Conservation (phyloP, 2,797 vertebrate species). For the Phoxinus dragarum region DNA sequence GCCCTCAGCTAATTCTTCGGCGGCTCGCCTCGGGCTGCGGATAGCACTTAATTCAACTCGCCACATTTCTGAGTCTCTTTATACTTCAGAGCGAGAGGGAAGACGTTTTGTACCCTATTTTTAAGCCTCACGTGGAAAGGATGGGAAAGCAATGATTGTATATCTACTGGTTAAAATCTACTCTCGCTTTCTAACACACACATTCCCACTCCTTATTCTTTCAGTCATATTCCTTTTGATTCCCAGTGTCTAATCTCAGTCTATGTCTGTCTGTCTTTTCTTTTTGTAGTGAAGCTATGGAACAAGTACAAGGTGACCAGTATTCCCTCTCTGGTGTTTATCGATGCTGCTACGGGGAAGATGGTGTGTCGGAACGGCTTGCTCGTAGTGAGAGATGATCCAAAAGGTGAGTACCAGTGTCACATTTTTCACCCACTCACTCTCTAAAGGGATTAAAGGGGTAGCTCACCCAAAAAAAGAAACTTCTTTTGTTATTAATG, state of each 20-base stretch:
- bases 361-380: slow-evolving; percentile 95
- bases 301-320: slow-evolving; percentile 99
- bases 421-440: background rate
- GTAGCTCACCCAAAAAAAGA: background rate
- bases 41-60: slow-evolving; percentile 54
- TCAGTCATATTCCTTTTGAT: slow-evolving; percentile 38
- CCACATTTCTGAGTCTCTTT: slow-evolving; percentile 60
- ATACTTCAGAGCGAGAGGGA: slow-evolving; percentile 54
- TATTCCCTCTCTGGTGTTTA: slow-evolving; percentile 97
- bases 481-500: background rate
- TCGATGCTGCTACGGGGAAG: slow-evolving; percentile 90
- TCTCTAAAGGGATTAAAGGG: background rate
- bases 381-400: slow-evolving; percentile 94
- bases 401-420: slow-evolving; percentile 85
- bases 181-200: background rate
- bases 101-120: slow-evolving; percentile 45
- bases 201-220: slow-evolving; percentile 8
- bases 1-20: slow-evolving; percentile 61
- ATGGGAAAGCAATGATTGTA: slow-evolving; percentile 34
- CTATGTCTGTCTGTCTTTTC: background rate
- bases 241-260: slow-evolving; percentile 36
- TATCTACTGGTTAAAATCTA: slow-evolving; percentile 6
- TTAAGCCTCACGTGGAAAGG: slow-evolving; percentile 33
- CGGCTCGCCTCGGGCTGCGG: slow-evolving; percentile 51
- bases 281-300: slow-evolving; percentile 93